Base-by-base conservation (phyloP, 2,888 invertebrate species). In the Brachyopa scutellaris region DNA sequence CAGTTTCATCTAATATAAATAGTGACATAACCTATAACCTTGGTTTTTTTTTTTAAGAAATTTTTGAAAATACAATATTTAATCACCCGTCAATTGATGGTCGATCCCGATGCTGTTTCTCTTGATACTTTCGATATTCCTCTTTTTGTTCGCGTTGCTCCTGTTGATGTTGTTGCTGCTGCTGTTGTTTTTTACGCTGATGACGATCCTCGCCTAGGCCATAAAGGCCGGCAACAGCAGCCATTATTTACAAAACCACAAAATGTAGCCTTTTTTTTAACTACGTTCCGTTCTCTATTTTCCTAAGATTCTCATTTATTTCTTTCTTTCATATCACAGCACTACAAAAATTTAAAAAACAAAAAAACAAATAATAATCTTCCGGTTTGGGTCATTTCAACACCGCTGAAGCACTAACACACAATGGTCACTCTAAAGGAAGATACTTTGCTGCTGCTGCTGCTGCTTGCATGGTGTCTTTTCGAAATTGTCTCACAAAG, bases 141-240 rank as follows among this genome's bases (percentile, higher is more conserved):
- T 90, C 86, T 91, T 93, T 93, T 85, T 93, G 93, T 91, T 93
- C 89, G 91, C 93, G 87, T 91, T 93, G 91, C 90, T 93, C 91
- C 91, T 85, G 86, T 51, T 90, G 90, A 79, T 89, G 90, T 91
- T 92, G 87, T 90, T 93, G 91, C 91, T 92, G 91, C 91, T 90
- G 89, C 64, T 90, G 90, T 84, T 90, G 89, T 85, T 90, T 89
- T 69, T 90, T 88, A 33, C 90, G 88, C 79, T 89, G 90, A 73
- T 89, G 89, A 55, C 95, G 93, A 89, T 95, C 95, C 90, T 95
- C 95, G 88, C 95, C 94, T 88, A 95, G 93, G 87, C 95, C 95
- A 89, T 95, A 95, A 76, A 95, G 93, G 88, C 95, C 95, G 87
- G 95, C 95, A 89, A 95, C 95, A 85, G 95, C 95, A 88, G 95